Conservation (phyloP, 2,797 vertebrate species). For the Anisognathus igniventris region DNA sequence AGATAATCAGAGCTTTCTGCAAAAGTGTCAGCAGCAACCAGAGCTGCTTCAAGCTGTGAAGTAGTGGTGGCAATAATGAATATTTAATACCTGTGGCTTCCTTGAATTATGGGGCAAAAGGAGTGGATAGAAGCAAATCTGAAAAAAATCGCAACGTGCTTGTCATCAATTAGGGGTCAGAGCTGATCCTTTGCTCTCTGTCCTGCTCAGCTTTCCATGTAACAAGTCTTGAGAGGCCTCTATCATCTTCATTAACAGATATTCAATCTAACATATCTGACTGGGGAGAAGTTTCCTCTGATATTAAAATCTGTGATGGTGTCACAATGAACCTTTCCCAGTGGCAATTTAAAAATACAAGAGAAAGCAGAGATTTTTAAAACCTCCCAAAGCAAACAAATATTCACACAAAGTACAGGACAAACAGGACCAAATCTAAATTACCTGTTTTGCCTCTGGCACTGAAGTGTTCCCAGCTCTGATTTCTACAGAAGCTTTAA, state of each 20-base stretch:
- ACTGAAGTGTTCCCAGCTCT: constrained; percentile 18
- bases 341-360: not conserved
- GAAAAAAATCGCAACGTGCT: not conserved
- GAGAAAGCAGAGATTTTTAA: not conserved
- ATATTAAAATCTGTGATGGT: not conserved
- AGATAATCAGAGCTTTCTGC: not conserved
- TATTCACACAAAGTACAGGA: not conserved
- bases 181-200: not conserved
- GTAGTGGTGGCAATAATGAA: not conserved
- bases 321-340: not conserved
- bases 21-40: not conserved
- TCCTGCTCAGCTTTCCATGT: not conserved
- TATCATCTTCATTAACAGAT: not conserved
- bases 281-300: not conserved
- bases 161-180: not conserved
- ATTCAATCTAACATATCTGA: not conserved
- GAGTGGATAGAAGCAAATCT: not conserved
- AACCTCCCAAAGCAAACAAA: not conserved
- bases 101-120: not conserved
- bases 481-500: constrained; percentile 76
- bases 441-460: constrained; percentile 11
- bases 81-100: not conserved
- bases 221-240: not conserved
- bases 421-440: not conserved
- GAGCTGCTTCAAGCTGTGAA: not conserved